Evolutionary conservation across 2,797 vertebrate species (phyloP).

Genomic region (Sebastes goodei): DNA sequence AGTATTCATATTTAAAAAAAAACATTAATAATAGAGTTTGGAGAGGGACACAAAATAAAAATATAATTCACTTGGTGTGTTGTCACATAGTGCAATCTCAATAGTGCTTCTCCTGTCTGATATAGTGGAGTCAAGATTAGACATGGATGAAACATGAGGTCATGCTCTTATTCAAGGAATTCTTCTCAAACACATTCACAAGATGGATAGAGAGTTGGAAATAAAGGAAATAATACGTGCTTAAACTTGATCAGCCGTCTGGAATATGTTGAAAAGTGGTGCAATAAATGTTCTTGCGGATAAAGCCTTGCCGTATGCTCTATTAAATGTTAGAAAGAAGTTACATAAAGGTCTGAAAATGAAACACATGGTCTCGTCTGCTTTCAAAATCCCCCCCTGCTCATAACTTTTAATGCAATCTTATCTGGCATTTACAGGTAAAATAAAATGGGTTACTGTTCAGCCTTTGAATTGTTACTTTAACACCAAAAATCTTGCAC

Average conservation of each 20-base stretch:
- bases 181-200: constrained; percentile 7
- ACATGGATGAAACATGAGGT: constrained; percentile 15
- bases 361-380: constrained; percentile 11
- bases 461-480: constrained; percentile 1
- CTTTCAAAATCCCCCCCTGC: not conserved
- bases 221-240: constrained; percentile 3
- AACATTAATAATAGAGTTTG: not conserved
- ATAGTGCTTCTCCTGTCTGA: not conserved
- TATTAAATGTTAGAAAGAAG: constrained; percentile 45
- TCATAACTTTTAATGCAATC: constrained; percentile 28
- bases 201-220: constrained; percentile 22
- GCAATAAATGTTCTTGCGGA: constrained; percentile 31
- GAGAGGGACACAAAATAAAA: not conserved
- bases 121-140: not conserved
- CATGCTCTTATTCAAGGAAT: not conserved
- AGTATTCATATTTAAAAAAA: not conserved
- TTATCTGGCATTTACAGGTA: constrained; percentile 14
- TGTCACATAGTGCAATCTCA: not conserved
- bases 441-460: constrained; percentile 16
- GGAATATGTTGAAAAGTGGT: constrained; percentile 22
- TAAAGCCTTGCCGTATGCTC: constrained; percentile 37
- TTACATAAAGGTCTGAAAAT: constrained; percentile 33
- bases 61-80: not conserved
- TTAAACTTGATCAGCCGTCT: constrained; percentile 8
- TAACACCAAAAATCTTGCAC: constrained; percentile 9